Evolutionary conservation across 2,797 vertebrate species (phyloP), one percentile per base, ranked within the genome.

Genomic region (Adelosebastes latens): DNA sequence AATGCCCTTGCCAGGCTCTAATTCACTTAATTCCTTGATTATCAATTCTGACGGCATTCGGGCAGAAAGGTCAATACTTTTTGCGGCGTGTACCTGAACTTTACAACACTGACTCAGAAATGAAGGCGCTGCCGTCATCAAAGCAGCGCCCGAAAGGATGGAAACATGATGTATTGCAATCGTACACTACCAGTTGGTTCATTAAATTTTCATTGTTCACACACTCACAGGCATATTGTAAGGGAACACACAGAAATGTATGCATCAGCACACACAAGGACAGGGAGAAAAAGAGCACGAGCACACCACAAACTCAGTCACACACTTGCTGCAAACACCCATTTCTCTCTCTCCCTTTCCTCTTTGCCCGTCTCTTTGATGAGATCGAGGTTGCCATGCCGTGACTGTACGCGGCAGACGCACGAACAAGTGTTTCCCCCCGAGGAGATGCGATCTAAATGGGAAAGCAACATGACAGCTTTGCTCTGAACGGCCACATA

Each of bases 11-110:
- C 90, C 91, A 91, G 85, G 86, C 86, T 85, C 87, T 94, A 93
- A 95, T 95, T 94, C 93, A 92, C 89, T 94, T 93, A 95, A 95
- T 94, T 93, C 88, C 90, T 95, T 93, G 92, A 94, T 94, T 94
- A 94, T 94, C 88, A 90, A 93, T 95, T 95, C 90, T 78, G 79
- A 89, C 46, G 81, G 88, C 88, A 79, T 91, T 81, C 84, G 79
- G 88, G 88, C 88, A 90, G 92, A 94, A 94, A 95, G 93, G 94
- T 94, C 94, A 92, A 83, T 88, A 86, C 89, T 90, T 93, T 53
- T 82, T 66, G 85, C 64, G 75, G 69, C 65, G 46, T 79, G 82
- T 69, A 89, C 83, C 89, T 94, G 79, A 90, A 92, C 93, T 89
- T 92, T 88, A 65, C 82, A 87, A 83, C 80, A 72, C 65, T 62